Base-by-base conservation (phyloP, 2,113 vertebrate genomes). In the Saccopteryx leptura region DNA sequence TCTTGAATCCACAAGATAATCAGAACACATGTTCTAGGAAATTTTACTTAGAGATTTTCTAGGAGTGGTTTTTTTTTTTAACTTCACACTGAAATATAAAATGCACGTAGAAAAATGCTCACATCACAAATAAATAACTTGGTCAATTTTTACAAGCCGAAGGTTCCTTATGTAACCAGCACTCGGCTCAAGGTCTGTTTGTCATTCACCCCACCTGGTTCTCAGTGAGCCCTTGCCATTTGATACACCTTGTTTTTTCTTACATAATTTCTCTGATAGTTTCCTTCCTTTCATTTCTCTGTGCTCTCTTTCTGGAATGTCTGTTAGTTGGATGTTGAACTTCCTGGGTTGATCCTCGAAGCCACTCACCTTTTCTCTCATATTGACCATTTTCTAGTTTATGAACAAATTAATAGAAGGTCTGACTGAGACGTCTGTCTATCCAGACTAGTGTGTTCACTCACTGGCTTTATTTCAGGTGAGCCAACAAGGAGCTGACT, bases 281-380 rank as follows among this genome's bases (percentile, higher is more conserved):
- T 85, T 66, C 81, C 78, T 76, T 46, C 26, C 66, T 46, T 93
- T 94, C 48, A 15, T 90, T 87, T 92, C 39, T 69, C 65, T 93
- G 23, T 93, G 95, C 86, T 74, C 88, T 93, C 76, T 79, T 93
- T 94, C 65, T 82, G 78, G 33, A 86, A 94, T 91, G 66, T 71
- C 69, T 21, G 1, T 52, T 90, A 75, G 60, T 78, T 95, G 78
- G 52, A 78, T 94, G 28, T 85, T 81, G 66, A 94, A 78, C 28
- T 79, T 89, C 58, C 46, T 54, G 31, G 69, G 63, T 86, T 74
- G 79, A 75, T 94, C 75, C 33, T 61, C 14, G 39, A 88, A 9
- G 74, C 58, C 17, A 18, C 46, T 86, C 54, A 54, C 48, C 56
- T 96, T 96, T 94, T 71, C 60, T 69, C 19, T 92, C 76, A 31